Base-by-base conservation (phyloP, 2,113 vertebrate genomes). In the Neopipo cinnamomea region DNA sequence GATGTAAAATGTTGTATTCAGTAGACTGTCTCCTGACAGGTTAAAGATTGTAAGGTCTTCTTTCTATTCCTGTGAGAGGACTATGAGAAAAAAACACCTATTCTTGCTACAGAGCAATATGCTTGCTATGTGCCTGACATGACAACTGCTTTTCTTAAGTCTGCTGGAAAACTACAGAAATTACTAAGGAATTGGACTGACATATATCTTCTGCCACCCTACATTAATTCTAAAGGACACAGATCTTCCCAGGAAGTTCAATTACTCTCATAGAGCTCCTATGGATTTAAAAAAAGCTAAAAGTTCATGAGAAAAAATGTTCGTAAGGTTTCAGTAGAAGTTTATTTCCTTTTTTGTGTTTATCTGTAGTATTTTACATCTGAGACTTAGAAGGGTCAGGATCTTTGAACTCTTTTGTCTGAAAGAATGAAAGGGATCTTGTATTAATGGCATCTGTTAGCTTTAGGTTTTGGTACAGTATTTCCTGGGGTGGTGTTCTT, bases 201-300 rank as follows among this genome's bases (percentile, higher is more conserved):
- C 15, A 37, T 15, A 31, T 25, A 17, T 6, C 4, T 66, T 88
- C 53, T 81, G 12, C 22, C 15, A 22, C 5, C 11, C 47, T 66
- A 11, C 5, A 31, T 59, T 62, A 61, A 75, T 39, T 62, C 30
- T 42, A 35, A 53, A 30, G 25, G 11, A 30, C 10, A 49, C 5
- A 63, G 24, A 35, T 55, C 17, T 85, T 88, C 31, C 22, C 14
- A 55, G 33, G 19, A 59, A 77, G 22, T 41, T 90, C 5, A 8
- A 1, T 58, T 1, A 0, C 9, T 58, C 39, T 39, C 24, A 76
- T 4, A 76, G 11, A 53, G 12, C 1, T 41, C 12, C 27, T 59
- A 10, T 46, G 5, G 1, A 50, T 56, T 59, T 8, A 3, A 67
- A 55, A 55, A 53, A 13, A 4, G 1, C 5, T 19, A 25, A 14